These are phyloP conservation scores for Eutrigla gurnardus DNA, from an alignment of 2,797 vertebrate genomes.

Conservation along the genomic window DNA sequence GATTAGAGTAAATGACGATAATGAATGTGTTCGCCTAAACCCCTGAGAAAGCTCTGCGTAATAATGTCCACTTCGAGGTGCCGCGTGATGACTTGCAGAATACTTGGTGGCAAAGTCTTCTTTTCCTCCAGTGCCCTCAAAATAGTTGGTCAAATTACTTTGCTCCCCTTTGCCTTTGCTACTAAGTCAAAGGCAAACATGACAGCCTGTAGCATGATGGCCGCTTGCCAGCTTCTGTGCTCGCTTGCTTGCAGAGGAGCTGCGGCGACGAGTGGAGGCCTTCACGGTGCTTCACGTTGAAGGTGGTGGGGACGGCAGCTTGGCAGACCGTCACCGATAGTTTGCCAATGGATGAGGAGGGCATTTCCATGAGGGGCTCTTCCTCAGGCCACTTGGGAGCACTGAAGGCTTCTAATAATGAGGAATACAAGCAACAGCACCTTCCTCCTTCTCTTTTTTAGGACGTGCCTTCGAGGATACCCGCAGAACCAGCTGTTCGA, in stretches of 20 bases:
- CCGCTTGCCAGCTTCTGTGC: neutral
- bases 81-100: constrained; percentile 19
- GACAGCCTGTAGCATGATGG: constrained; percentile 1
- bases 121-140: constrained; percentile 31
- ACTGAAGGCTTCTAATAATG: no score
- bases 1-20: neutral
- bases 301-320: neutral
- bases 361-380: no score
- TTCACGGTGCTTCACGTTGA: neutral
- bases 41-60: constrained; percentile 4
- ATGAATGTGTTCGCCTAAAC: constrained; percentile 1
- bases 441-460: no score
- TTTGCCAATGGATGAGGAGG: no score
- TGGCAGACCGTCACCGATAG: no score
- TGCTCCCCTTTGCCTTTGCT: constrained; percentile 21
- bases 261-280: neutral
- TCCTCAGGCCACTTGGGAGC: no score
- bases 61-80: constrained; percentile 3
- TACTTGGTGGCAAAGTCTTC: constrained; percentile 14
- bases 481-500: no score
- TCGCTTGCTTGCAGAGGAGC: neutral
- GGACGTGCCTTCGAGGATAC: no score
- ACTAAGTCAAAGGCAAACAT: constrained; percentile 27
- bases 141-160: constrained; percentile 40
- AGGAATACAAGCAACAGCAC: no score